Evolutionary conservation across 2,797 vertebrate genomes (phyloP).

Genomic region (Lerista edwardsae): DNA sequence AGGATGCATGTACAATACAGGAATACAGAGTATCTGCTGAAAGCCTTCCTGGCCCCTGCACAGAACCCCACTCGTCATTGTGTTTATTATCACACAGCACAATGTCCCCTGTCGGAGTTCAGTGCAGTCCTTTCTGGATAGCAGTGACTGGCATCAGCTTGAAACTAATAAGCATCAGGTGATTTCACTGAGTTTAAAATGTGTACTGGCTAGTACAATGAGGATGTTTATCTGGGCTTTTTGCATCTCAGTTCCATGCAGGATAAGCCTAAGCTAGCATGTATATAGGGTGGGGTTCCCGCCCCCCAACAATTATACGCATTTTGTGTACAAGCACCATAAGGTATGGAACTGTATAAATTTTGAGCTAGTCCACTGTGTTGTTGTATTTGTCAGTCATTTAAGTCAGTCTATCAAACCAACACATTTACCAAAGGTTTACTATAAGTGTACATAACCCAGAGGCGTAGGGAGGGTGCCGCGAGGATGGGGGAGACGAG

Average conservation of each 20-base stretch:
- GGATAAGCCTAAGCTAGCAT: background rate
- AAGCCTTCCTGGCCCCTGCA: background rate
- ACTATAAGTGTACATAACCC: too few relatives aligned
- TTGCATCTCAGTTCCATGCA: slow-evolving; percentile 13
- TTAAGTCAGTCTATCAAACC: background rate
- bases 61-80: slow-evolving; percentile 9
- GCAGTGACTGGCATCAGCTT: slow-evolving; percentile 49
- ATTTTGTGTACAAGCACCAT: background rate
- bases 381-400: background rate
- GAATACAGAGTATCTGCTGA: slow-evolving; percentile 13
- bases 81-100: slow-evolving; percentile 37
- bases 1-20: background rate
- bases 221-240: background rate
- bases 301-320: background rate
- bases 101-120: slow-evolving; percentile 12
- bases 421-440: background rate
- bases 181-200: slow-evolving; percentile 48
- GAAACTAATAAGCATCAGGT: slow-evolving; percentile 50
- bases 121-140: slow-evolving; percentile 60
- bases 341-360: background rate
- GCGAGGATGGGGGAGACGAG: too few relatives aligned
- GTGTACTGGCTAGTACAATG: background rate
- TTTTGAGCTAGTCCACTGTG: background rate
- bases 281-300: background rate
- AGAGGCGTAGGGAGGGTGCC: too few relatives aligned